Evolutionary conservation across 2,888 invertebrate genomes (phyloP).

Genomic region (Thymelicus sylvestris): DNA sequence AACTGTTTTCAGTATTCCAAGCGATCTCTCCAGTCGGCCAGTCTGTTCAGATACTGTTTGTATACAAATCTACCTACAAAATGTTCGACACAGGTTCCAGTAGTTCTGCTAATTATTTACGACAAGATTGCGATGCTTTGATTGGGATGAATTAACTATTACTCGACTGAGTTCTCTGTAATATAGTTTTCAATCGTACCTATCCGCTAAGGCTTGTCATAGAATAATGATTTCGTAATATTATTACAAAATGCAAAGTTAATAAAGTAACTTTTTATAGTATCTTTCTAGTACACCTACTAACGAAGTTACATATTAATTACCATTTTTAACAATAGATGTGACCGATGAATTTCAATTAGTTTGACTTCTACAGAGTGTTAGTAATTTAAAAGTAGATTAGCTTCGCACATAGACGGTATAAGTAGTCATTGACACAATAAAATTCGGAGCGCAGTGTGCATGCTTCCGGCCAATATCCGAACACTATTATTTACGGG

Average conservation of each 20-base stretch:
- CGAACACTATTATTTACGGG: constrained; percentile 74
- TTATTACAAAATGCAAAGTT: too few relatives aligned
- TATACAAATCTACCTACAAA: not conserved
- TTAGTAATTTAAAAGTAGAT: not conserved
- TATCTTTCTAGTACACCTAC: too few relatives aligned
- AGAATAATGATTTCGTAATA: too few relatives aligned
- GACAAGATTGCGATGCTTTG: not conserved
- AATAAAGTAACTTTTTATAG: too few relatives aligned
- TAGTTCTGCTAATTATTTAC: not conserved
- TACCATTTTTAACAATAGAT: not conserved
- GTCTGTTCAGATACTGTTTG: not conserved
- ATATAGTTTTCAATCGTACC: too few relatives aligned
- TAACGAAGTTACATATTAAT: not conserved
- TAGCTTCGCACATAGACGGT: constrained; percentile 35
- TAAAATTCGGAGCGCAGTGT: constrained; percentile 58
- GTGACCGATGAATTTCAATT: not conserved
- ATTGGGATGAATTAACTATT: not conserved
- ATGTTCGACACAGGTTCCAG: not conserved
- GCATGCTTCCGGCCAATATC: constrained; percentile 78
- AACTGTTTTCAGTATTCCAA: constrained; percentile 42
- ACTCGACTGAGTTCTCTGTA: not conserved
- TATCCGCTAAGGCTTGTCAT: too few relatives aligned
- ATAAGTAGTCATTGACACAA: constrained; percentile 71
- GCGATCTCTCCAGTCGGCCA: constrained; percentile 2
- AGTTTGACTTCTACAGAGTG: not conserved